Evolutionary conservation across 2,797 vertebrate species (phyloP).

Genomic region (Myioborus miniatus): DNA sequence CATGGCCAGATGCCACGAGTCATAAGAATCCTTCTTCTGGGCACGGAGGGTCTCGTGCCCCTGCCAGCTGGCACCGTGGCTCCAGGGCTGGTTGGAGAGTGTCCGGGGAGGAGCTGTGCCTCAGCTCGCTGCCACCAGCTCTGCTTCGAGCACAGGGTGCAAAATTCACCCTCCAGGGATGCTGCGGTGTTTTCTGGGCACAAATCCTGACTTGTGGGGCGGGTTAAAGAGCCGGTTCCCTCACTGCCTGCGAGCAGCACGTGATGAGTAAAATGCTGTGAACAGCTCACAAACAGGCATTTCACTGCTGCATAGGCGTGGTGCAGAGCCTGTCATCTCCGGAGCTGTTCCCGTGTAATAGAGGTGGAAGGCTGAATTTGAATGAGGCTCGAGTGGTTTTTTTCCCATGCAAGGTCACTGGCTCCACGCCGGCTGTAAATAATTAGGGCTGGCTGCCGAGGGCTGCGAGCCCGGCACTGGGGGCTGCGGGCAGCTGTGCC

Average conservation of each 20-base stretch:
- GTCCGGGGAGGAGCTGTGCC: not conserved
- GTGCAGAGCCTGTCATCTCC: conserved; percentile 53
- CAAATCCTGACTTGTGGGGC: not conserved
- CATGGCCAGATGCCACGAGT: not conserved
- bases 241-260: conserved; percentile 18
- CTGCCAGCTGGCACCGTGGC: not conserved
- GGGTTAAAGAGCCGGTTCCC: not conserved
- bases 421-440: conserved; percentile 15
- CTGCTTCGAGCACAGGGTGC: not conserved
- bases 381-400: conserved; percentile 44
- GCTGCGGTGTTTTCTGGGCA: not conserved
- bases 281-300: conserved; percentile 31
- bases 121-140: not conserved
- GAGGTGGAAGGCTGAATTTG: conserved; percentile 57
- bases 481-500: not conserved
- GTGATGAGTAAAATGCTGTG: conserved; percentile 25
- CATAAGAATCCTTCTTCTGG: not conserved
- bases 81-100: not conserved
- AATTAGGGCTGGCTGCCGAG: not conserved
- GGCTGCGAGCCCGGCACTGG: not conserved
- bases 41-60: not conserved
- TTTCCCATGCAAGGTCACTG: conserved; percentile 35
- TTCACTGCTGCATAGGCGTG: conserved; percentile 56
- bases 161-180: not conserved
- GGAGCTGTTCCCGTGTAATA: conserved; percentile 24